Conservation (phyloP, 2,888 invertebrate genomes). For the Macroteleia sp. region DNA sequence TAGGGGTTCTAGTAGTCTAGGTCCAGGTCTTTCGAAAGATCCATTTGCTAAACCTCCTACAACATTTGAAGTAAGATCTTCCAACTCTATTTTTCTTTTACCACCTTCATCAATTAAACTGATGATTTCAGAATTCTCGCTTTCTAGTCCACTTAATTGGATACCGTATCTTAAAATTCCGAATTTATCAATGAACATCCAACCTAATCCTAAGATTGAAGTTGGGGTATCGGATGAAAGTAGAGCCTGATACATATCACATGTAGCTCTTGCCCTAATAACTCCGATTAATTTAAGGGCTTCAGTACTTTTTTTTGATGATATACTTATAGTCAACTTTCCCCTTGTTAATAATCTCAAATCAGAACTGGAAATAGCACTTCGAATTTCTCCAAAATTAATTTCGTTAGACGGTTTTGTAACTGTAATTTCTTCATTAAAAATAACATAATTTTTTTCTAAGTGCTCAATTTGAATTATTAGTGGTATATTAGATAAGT, state of each 20-base stretch:
- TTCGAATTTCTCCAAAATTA: constrained; percentile 91
- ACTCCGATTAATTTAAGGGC: constrained; percentile 88
- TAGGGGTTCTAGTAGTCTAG: constrained; percentile 92
- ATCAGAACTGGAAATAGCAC: constrained; percentile 90
- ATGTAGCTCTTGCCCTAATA: constrained; percentile 90
- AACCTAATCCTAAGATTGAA: constrained; percentile 88
- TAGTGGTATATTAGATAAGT: constrained; percentile 88
- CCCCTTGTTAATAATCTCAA: constrained; percentile 91
- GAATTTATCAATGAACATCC: constrained; percentile 91
- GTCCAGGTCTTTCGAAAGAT: constrained; percentile 90
- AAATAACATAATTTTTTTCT: constrained; percentile 89
- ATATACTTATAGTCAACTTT: constrained; percentile 89
- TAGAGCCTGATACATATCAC: constrained; percentile 92
- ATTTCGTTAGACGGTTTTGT: constrained; percentile 90
- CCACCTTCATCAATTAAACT: constrained; percentile 90
- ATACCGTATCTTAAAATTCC: constrained; percentile 92
- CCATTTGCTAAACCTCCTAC: constrained; percentile 89
- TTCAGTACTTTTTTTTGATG: constrained; percentile 88
- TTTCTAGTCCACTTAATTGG: constrained; percentile 73
- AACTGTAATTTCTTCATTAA: constrained; percentile 88
- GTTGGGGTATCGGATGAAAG: constrained; percentile 85
- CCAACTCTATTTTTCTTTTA: constrained; percentile 89
- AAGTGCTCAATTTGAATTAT: constrained; percentile 88
- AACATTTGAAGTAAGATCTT: constrained; percentile 88
- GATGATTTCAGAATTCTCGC: constrained; percentile 85